A percentile compares a stretch with the other conserved stretches of the same genome.
Conservation (phyloP, 2,113 vertebrate species). For the Anoura caudifer region DNA sequence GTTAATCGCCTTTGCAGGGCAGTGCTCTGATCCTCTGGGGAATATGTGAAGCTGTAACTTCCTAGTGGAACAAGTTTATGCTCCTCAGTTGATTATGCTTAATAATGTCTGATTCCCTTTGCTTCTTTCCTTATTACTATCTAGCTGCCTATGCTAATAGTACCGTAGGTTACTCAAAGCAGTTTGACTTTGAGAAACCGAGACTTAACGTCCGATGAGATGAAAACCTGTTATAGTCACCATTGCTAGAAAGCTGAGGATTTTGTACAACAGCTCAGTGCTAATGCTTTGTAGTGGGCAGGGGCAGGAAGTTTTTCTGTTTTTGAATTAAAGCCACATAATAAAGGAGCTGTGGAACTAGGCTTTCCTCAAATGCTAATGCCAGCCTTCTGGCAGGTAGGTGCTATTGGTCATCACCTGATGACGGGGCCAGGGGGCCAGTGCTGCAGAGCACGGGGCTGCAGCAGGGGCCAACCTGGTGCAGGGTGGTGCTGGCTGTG, state of each 20-base stretch:
- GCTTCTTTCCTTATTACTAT: too few relatives aligned
- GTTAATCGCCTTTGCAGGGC: too few relatives aligned
- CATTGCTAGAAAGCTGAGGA: background rate
- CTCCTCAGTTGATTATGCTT: too few relatives aligned
- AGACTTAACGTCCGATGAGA: background rate
- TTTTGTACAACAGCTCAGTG: background rate
- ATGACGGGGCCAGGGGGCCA: background rate
- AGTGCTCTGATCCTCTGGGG: too few relatives aligned
- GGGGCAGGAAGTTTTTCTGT: background rate
- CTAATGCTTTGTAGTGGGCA: background rate
- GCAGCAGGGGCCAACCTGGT: background rate
- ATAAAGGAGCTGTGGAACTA: background rate
- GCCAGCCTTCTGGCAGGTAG: background rate
- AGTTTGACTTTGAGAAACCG: background rate
- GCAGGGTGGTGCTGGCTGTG: background rate
- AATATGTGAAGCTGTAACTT: too few relatives aligned
- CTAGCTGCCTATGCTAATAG: too few relatives aligned
- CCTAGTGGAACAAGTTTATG: too few relatives aligned
- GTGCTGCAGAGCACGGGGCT: fast-evolving
- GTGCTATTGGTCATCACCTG: background rate
- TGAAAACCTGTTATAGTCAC: background rate
- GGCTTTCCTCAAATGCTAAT: background rate
- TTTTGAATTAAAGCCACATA: slow-evolving; percentile 16
- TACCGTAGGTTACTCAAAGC: too few relatives aligned
- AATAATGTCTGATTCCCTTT: too few relatives aligned